Base-by-base conservation (phyloP, 2,797 vertebrate genomes). In the Esox masquinongy region DNA sequence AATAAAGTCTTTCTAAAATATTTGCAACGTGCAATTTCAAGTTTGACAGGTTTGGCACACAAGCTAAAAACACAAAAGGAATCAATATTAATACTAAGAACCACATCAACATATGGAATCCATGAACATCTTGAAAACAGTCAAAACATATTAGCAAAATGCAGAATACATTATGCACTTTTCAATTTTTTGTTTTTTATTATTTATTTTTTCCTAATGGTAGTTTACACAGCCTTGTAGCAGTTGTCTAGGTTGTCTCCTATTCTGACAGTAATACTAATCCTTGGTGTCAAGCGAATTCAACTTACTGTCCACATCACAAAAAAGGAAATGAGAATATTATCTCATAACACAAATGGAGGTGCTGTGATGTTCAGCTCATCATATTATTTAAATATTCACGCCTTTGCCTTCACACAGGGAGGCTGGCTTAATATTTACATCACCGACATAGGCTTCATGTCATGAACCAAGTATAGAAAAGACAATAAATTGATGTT, bases 251-350 rank as follows among this genome's bases (percentile, higher is more conserved):
- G 82, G 81, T 84, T 90, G 84, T 90, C 85, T 86, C 61, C 70
- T 34, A 59, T 77, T 77, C 67, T 92, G 88, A 90, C 88, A 73
- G 74, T 90, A 91, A 93, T 91, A 80, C 88, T 91, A 91, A 91
- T 91, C 88, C 88, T 49, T 39, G 61, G 77, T 74, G 76, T 87
- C 88, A 91, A 81, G 84, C 74, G 66, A 77, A 87, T 86, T 90
- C 86, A 87, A 86, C 87, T 90, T 88, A 80, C 77, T 84, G 85
- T 89, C 85, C 90, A 86, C 84, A 84, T 81, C 81, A 85, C 85
- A 86, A 81, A 81, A 74, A 75, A 78, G 84, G 80, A 89, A 87
- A 84, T 88, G 82, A 86, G 86, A 88, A 88, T 88, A 88, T 88
- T 90, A 90, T 88, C 88, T 86, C 78, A 34, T 22, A 29, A 82